Evolutionary conservation across 1,140 invertebrate species (phyloP).

Genomic region (Phocides pigmalion): DNA sequence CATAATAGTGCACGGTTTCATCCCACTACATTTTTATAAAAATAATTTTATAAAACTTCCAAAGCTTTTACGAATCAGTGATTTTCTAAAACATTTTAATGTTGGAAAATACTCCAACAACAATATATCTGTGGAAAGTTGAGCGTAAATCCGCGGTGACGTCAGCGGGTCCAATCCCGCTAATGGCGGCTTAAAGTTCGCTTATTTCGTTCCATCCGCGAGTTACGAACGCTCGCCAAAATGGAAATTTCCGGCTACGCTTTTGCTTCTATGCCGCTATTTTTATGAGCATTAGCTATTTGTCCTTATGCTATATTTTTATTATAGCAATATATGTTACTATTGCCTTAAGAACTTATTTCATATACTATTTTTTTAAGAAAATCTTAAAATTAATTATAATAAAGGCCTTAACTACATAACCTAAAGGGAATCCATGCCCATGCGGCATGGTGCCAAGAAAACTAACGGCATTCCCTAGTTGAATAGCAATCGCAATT

Average conservation of each 20-base stretch:
- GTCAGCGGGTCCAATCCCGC: conserved; percentile 64
- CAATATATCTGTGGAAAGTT: conserved; percentile 46
- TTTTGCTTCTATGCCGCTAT: conserved; percentile 33
- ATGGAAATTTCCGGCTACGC: conserved; percentile 39
- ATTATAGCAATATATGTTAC: too few species aligned
- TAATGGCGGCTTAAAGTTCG: conserved; percentile 68
- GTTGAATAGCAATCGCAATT: too few species aligned
- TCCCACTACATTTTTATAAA: neutral
- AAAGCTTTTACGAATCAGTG: too few species aligned
- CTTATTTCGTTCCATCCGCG: conserved; percentile 48
- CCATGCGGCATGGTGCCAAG: too few species aligned
- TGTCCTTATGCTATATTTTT: neutral
- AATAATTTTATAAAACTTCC: neutral
- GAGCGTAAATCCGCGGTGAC: conserved; percentile 63
- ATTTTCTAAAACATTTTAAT: conserved; percentile 24
- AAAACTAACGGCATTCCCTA: too few species aligned
- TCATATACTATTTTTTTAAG: too few species aligned
- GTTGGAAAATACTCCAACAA: conserved; percentile 36
- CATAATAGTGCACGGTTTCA: too few species aligned
- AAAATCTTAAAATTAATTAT: too few species aligned
- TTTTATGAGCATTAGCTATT: conserved; percentile 28
- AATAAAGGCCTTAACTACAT: too few species aligned
- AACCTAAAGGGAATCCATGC: too few species aligned
- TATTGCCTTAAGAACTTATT: too few species aligned
- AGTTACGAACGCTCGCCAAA: conserved; percentile 54